phyloP scores from a whole-genome alignment of 2,113 vertebrate species.

The Madoqua kirkii region DNA sequence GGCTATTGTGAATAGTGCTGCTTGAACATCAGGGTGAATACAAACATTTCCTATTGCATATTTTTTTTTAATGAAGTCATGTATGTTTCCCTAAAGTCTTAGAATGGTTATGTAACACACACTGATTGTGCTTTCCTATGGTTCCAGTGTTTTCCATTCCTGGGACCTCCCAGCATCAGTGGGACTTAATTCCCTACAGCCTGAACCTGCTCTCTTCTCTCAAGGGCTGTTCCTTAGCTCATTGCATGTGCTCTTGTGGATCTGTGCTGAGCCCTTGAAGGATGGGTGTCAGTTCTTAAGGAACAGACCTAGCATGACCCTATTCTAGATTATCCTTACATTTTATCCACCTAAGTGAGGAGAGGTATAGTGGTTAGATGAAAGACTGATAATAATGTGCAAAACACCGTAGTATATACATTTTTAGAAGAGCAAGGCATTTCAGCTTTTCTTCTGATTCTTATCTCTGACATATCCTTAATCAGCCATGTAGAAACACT shows the following conservation, averaged over 20 bases:
- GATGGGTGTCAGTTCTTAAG: not conserved
- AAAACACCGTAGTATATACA: not conserved
- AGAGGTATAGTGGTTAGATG: not conserved
- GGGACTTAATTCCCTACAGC: not conserved
- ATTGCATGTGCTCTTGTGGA: accelerated
- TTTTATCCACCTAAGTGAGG: accelerated
- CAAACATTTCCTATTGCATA: not conserved
- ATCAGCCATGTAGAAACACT: conserved; percentile 54
- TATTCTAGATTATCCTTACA: not conserved
- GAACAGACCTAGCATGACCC: not conserved
- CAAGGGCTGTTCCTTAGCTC: accelerated
- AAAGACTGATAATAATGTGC: not conserved
- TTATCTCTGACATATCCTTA: conserved; percentile 48
- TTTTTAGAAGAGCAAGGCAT: not conserved
- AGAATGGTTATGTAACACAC: not conserved
- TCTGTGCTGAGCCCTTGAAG: not conserved
- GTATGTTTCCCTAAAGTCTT: not conserved
- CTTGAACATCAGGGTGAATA: not conserved
- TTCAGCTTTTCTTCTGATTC: conserved; percentile 29
- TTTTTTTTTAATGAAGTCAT: not conserved
- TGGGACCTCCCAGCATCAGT: accelerated
- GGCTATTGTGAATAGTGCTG: not conserved
- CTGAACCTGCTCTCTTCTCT: not conserved
- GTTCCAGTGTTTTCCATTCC: not conserved
- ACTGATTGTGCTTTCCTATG: accelerated